These are phyloP conservation scores for Aegotheles bennettii DNA, from an alignment of 2,113 vertebrate species.

Conservation along the genomic window DNA sequence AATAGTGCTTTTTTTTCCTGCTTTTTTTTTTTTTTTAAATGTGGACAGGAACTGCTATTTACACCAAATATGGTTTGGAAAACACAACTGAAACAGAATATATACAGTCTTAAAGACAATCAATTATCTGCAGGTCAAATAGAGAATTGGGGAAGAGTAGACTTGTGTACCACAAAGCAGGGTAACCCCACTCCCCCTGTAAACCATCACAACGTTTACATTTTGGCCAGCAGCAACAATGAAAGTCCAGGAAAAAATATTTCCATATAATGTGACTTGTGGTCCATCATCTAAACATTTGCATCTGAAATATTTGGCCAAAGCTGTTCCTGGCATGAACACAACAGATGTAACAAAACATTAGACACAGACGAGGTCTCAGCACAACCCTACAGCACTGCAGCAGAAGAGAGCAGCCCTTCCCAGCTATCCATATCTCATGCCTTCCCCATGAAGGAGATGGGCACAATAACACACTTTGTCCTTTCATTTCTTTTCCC, in stretches of 20 bases:
- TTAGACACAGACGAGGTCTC: neutral
- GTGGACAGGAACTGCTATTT: neutral
- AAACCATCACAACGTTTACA: neutral
- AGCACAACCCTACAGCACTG: rapidly evolving
- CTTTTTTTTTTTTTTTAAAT: neutral
- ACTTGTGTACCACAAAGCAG: neutral
- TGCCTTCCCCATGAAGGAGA: neutral
- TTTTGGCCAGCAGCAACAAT: neutral
- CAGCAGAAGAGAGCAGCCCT: neutral
- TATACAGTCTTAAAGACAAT: neutral
- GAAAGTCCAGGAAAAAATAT: neutral
- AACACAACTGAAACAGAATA: neutral
- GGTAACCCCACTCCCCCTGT: rapidly evolving
- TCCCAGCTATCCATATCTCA: neutral
- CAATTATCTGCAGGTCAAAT: neutral
- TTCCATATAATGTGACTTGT: neutral
- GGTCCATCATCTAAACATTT: neutral
- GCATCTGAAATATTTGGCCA: neutral
- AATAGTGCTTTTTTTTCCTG: neutral
- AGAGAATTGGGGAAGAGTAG: neutral
- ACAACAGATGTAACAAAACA: neutral
- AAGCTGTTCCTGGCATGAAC: neutral
- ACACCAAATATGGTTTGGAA: neutral
- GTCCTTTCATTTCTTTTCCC: neutral
- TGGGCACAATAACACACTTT: neutral